Evolutionary conservation across 2,113 vertebrate species (phyloP), one percentile per base, ranked within the genome.

Genomic region (Anoura caudifer): DNA sequence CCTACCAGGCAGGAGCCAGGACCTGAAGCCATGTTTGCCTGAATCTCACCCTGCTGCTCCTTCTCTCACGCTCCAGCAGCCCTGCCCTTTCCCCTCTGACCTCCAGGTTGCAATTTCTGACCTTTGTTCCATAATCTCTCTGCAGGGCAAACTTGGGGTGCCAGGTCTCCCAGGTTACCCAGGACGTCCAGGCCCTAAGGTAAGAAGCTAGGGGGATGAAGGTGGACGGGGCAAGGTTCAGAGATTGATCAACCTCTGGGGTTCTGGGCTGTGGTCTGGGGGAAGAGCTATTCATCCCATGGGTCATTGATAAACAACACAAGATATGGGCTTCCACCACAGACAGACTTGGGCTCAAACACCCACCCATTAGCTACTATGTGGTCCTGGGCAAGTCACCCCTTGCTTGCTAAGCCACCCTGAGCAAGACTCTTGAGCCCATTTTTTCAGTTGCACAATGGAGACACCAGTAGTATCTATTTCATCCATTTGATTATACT

Each of bases 81-180:
- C 17, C 28, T 59, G 26, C 22, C 47, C 0, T n/a, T 50, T 24
- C 17, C 59, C 26, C 17, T 10, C 0, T 1, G 2, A 65, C 4
- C 38, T 61, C 24, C 0, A 28, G 11, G 10, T 38, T 56, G 0
- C 1, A 11, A 1, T 6, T 59, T 87, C 85, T 97, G 81, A 97
- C 43, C 31, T 95, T 92, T 52, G 24, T 7, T 38, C 47, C 79
- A 19, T 43, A 7, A 70, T 92, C 54, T 91, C 52, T 94, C 73
- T 52, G 2, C 90, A 99, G 99, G 99, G 99, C 38, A 99, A 99
- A 45, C 97, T 99, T 87, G 99, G 99, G 0, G 95, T 99, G 63
- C 98, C 98, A 0, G 99, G 99, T 15, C 98, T 99, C 54, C 99
- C 99, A 0, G 99, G 99, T 16, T 99, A 99, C 70, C 99, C 99